Base-by-base conservation (phyloP, 2,113 vertebrate genomes). In the Anthoscopus minutus region DNA sequence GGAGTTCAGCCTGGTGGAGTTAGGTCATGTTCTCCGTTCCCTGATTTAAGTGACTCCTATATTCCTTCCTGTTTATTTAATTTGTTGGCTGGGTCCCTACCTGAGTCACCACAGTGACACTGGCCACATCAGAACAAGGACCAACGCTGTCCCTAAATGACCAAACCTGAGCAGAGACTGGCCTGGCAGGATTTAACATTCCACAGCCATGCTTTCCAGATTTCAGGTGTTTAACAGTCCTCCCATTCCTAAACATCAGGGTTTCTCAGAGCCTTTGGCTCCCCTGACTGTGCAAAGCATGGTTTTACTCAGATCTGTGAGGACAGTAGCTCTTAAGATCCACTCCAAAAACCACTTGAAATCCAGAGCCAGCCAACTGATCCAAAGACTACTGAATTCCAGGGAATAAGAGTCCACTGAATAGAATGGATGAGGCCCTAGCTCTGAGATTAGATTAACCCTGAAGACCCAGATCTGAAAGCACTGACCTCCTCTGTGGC, bases 81-180 rank as follows among this genome's bases (percentile, higher is more conserved):
- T 77, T 69, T 79, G 14, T n/a, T 73, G 89, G 31, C 87, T 11
- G 1, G 4, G 33, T 66, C 67, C 56, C 57, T 74, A 3, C 56
- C 74, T n/a, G 57, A 93, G 67, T 88, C 91, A 89, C 67, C 2
- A 5, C 53, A 10, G 54, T 33, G 93, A 87, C 93, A 91, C 70
- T 44, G 74, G 82, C 58, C 42, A 37, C 76, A 83, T 45, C 66
- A 88, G 76, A 91, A 33, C 5, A 22, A 56, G 65, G 31, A 54
- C 54, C 62, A 24, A 60, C 2, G 3, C 79, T 62, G 58, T 73
- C 70, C 91, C 79, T 79, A 2, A 69, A 57, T 0, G 3, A n/a
- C n/a, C 0, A 0, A 78, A 85, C 47, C 21, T 23, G 45, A 57
- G 15, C 28, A 81, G 50, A 78, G 93, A 50, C 42, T 19, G 42